These are phyloP conservation scores for Dicyrtomina minuta DNA, from an alignment of 2,888 invertebrate species.

Conservation along the genomic window DNA sequence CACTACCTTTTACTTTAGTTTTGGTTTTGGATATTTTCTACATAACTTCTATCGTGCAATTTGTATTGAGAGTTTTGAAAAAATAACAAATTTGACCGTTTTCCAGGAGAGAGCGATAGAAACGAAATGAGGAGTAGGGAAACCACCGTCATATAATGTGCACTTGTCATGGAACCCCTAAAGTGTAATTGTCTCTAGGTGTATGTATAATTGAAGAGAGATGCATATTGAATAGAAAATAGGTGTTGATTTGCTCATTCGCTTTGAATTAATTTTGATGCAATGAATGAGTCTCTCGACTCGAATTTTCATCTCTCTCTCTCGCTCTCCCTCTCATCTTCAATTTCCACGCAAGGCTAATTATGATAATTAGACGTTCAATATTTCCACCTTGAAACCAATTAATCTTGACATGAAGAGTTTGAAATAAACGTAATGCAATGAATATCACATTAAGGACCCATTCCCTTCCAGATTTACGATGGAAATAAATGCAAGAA, in stretches of 20 bases:
- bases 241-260: not conserved
- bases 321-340: not conserved
- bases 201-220: not conserved
- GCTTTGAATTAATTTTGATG: no score
- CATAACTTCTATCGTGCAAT: no score
- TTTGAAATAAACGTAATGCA: not conserved
- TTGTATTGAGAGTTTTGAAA: no score
- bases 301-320: not conserved
- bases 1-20: no score
- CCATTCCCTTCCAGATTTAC: not conserved
- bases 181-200: no score
- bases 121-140: no score
- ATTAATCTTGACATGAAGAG: slow-evolving; percentile 10
- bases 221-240: not conserved
- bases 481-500: no score
- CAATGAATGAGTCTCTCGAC: not conserved
- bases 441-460: slow-evolving; percentile 11
- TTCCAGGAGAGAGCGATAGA: no score
- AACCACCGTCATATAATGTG: no score
- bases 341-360: not conserved
- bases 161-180: no score
- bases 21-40: no score
- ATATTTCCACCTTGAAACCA: slow-evolving; percentile 1
- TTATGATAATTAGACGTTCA: slow-evolving; percentile 18
- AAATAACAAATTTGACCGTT: no score